Base-by-base conservation (phyloP, 2,888 invertebrate species). In the Heterodera filipjevi region DNA sequence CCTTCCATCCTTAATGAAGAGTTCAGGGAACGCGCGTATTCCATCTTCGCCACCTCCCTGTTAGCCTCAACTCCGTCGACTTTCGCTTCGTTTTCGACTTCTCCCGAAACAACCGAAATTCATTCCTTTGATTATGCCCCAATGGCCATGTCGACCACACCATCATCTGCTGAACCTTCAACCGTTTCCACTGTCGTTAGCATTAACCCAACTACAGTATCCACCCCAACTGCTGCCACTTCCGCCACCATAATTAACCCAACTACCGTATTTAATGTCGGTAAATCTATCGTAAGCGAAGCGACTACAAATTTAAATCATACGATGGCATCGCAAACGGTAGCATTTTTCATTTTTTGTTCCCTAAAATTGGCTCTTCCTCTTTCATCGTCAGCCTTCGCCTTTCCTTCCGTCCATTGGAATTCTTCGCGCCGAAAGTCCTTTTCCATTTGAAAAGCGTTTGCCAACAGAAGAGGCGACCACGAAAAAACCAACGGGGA, bases 11-110 rank as follows among this genome's bases (percentile, higher is more conserved):
- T 27, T 35, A 22, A 22, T 2, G 12, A 68, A 32, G 33, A 33
- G 68, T 68, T 16, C 33, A 68, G 68, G 35, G 68, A 68, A 35
- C 68, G 35, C 19, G 68, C 68, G 33, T 68, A 35, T 35, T 68
- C 68, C 35, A 22, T 68, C 22, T 35, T 35, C 35, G 19, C 68
- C 16, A 33, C 68, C 16, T 16, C 19, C 35, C 16, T 35, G 33
- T 16, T 19, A 68, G 8, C 32, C 6, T 27, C 66, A 32, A 32
- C 16, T 66, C 27, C 66, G 27, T 3, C 66, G 5, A 12, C 66
- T 10, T 19, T 27, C 6, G 3, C 66, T 14, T 14, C 27, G 16
- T 27, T 27, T 33, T 33, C 66, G n/a, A 66, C 27, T 33, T 16
- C 66, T 27, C 3, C 66, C 66, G 27, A 27, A 27, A 22, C 53